Percentiles rank a stretch among this genome's conserved stretches.
Conservation (phyloP, 2,888 invertebrate species). For the Dugesia japonica region DNA sequence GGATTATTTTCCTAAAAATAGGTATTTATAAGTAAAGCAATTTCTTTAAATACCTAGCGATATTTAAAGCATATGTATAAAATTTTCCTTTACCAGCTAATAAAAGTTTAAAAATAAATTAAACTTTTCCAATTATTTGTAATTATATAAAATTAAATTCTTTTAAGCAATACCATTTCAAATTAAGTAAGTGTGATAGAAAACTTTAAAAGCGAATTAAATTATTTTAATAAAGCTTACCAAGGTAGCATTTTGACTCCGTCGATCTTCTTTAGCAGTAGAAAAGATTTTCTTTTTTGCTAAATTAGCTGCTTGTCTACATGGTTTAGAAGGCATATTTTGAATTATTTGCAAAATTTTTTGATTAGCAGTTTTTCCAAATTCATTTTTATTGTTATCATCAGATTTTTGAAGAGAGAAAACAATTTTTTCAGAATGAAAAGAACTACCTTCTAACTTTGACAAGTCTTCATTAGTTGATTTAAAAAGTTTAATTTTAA, state of each 20-base stretch:
- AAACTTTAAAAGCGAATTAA: no score
- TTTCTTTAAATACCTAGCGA: no score
- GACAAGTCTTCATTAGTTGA: background rate
- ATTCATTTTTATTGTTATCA: background rate
- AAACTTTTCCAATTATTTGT: no score
- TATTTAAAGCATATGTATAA: no score
- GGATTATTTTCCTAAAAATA: no score
- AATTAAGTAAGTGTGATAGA: no score
- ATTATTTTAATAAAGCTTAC: no score
- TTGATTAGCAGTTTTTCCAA: background rate
- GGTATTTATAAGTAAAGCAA: no score
- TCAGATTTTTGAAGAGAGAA: slow-evolving; percentile 3
- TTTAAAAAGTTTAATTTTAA: background rate
- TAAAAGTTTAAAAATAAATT: no score
- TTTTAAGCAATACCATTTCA: no score
- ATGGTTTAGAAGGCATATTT: background rate
- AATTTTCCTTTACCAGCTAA: no score
- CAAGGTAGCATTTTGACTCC: slow-evolving; percentile 24
- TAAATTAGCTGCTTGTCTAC: slow-evolving; percentile 25
- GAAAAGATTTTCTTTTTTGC: slow-evolving; percentile 31
- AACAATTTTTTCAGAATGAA: background rate
- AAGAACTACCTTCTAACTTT: background rate
- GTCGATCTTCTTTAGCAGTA: slow-evolving; percentile 28
- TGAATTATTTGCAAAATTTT: background rate
- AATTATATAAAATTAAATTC: no score